Evolutionary conservation across 1,140 invertebrate genomes (phyloP).

Genomic region (Nylanderia fulva): DNA sequence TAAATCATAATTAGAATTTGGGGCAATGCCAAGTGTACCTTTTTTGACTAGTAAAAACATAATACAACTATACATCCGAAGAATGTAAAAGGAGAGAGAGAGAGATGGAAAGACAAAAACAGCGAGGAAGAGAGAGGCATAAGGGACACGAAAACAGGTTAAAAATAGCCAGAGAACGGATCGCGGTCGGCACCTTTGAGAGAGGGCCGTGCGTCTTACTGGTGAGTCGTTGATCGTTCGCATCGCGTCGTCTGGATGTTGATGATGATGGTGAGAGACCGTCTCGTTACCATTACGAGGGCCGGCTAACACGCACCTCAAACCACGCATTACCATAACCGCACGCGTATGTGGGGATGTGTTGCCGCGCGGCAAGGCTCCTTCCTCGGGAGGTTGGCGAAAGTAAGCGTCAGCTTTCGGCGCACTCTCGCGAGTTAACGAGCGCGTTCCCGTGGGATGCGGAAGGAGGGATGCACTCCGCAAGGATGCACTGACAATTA

Average conservation of each 20-base stretch:
- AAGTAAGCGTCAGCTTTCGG: slow-evolving; percentile 57
- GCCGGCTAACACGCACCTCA: slow-evolving; percentile 75
- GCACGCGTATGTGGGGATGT: slow-evolving; percentile 51
- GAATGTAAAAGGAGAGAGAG: neutral
- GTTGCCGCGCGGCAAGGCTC: slow-evolving; percentile 20
- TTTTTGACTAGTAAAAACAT: slow-evolving; percentile 13
- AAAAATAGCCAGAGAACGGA: slow-evolving; percentile 73
- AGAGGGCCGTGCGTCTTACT: slow-evolving; percentile 61
- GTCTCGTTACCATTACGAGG: slow-evolving; percentile 79
- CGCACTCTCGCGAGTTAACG: slow-evolving; percentile 46
- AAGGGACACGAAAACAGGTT: slow-evolving; percentile 74
- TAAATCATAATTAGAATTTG: neutral
- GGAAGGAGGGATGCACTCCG: neutral
- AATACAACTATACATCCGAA: slow-evolving; percentile 2
- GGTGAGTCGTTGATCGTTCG: slow-evolving; percentile 75
- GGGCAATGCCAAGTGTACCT: neutral
- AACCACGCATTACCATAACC: slow-evolving; percentile 76
- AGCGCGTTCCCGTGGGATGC: neutral
- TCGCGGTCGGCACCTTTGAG: slow-evolving; percentile 75
- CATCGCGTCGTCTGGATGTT: slow-evolving; percentile 77
- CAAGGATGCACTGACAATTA: slow-evolving; percentile 12
- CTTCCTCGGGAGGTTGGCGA: slow-evolving; percentile 47
- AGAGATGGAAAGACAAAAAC: neutral
- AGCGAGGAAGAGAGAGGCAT: neutral
- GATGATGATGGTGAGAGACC: slow-evolving; percentile 79